Conservation (phyloP, 2,797 vertebrate genomes). For the Telmatherina bonti region DNA sequence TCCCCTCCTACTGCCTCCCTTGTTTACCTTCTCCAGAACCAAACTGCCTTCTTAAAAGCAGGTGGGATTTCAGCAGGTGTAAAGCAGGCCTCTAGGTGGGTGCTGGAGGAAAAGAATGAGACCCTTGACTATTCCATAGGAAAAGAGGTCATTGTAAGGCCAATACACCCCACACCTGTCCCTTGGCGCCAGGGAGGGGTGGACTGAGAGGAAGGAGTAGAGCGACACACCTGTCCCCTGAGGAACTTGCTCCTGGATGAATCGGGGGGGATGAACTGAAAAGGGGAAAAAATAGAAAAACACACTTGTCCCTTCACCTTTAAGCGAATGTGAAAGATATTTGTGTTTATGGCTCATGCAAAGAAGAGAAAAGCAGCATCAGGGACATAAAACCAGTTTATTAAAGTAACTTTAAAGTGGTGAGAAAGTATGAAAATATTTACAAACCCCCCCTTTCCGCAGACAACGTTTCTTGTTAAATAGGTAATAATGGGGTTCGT, state of each 20-base stretch:
- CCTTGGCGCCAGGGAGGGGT: slow-evolving; percentile 47
- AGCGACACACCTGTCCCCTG: slow-evolving; percentile 64
- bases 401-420: no score
- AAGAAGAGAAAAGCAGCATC: background rate
- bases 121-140: slow-evolving; percentile 35
- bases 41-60: slow-evolving; percentile 27
- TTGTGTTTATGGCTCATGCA: background rate
- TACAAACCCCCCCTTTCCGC: no score
- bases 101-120: slow-evolving; percentile 31
- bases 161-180: slow-evolving; percentile 73
- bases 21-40: slow-evolving; percentile 26
- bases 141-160: slow-evolving; percentile 67
- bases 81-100: slow-evolving; percentile 22
- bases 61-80: slow-evolving; percentile 57
- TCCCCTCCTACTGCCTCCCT: background rate
- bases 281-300: slow-evolving; percentile 26
- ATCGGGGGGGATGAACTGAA: slow-evolving; percentile 32
- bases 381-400: no score
- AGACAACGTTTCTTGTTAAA: no score
- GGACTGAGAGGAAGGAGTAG: slow-evolving; percentile 3
- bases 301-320: slow-evolving; percentile 57
- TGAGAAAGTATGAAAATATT: no score
- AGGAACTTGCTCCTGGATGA: slow-evolving; percentile 30
- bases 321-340: background rate
- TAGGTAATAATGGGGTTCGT: no score